These are phyloP conservation scores for Erpetoichthys calabaricus DNA, from an alignment of 2,797 vertebrate species.

Conservation along the genomic window DNA sequence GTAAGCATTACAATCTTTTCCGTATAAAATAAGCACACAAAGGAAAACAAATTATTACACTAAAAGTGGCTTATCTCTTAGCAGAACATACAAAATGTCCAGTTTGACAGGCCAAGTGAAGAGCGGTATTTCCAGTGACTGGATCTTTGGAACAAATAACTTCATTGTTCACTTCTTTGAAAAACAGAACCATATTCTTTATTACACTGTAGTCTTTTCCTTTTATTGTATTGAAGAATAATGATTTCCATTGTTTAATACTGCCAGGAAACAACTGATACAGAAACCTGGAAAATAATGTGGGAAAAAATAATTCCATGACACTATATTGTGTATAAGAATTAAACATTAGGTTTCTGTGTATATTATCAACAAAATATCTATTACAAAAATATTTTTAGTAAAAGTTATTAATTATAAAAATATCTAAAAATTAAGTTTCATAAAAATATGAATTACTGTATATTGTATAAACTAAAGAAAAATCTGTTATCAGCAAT, in stretches of 20 bases:
- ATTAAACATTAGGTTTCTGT: neutral
- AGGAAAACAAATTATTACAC: neutral
- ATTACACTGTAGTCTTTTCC: slow-evolving; percentile 11
- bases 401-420: no score
- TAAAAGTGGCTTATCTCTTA: neutral
- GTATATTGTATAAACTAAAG: no score
- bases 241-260: slow-evolving; percentile 9
- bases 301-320: neutral
- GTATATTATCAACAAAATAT: no score
- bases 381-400: no score
- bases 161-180: slow-evolving; percentile 17
- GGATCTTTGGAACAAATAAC: slow-evolving; percentile 22
- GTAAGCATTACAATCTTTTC: neutral
- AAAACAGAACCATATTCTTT: slow-evolving; percentile 22
- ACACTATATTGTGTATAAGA: neutral
- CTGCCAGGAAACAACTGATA: slow-evolving; percentile 17
- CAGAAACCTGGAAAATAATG: slow-evolving; percentile 13
- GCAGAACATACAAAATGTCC: slow-evolving; percentile 17
- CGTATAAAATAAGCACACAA: neutral
- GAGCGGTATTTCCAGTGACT: slow-evolving; percentile 15
- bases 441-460: no score
- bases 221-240: slow-evolving; percentile 15
- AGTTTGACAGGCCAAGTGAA: slow-evolving; percentile 19
- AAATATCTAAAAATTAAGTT: no score
- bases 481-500: no score